Base-by-base conservation (phyloP, 1,140 invertebrate species). In the Temnothorax curvispinosus region DNA sequence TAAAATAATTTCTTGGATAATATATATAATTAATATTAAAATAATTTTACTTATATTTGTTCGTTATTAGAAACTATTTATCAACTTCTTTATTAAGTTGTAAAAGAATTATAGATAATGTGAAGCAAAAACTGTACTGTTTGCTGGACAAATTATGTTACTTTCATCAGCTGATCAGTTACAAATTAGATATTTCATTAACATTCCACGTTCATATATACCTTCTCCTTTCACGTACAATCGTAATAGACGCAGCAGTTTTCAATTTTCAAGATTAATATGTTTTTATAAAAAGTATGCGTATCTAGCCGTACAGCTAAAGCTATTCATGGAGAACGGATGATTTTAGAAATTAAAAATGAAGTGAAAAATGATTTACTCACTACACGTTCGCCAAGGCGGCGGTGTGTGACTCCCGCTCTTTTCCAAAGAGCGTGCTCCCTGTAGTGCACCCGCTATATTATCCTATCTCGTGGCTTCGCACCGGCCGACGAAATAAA, bases 401-500 rank as follows among this genome's bases (percentile, higher is more conserved):
- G 27, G 50, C 52, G 47, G 15, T 5, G 38, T 27, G 35, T 56
- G 65, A 81, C 78, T 60, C 80, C 80, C 69, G 56, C 54, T 82
- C 67, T 60, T 82, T 60, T 60, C 27, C 18, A 15, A 18, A 89
- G 54, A 47, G 54, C 44, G 74, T 89, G 91, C 89, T 91, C 88
- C 90, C 90, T 91, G 89, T 91, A 87, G 86, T 58, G 87, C 78
- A 69, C 75, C 69, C 64, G 69, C 35, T 62, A 71, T 77, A 67
- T 89, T 84, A 74, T 62, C 15, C 58, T 5, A 8, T n/a, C n/a
- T 75, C 65, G 54, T 41, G 35, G 47, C 64, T 76, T 82, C 35
- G 21, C 82, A 41, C 67, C 64, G 88, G 11, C 75, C 78, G 76
- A 88, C 81, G 62, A 91, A 91, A 91, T 85, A 90, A 91, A 91